These are phyloP conservation scores for Drosophila ustulata DNA, from an alignment of 2,888 invertebrate species.

Conservation along the genomic window DNA sequence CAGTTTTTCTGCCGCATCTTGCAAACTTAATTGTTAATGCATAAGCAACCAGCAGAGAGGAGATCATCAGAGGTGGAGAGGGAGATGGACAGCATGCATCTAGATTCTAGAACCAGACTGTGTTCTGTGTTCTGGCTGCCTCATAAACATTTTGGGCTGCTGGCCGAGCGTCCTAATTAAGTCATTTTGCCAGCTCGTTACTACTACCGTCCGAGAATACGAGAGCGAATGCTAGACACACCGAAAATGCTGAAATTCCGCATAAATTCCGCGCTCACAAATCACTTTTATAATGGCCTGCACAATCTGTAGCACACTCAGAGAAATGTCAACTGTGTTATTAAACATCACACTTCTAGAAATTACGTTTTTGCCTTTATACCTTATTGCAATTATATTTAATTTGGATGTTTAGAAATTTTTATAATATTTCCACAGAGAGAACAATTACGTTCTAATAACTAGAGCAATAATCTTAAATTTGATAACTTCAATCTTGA, in stretches of 20 bases:
- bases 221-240: constrained; percentile 45
- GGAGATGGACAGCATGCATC: constrained; percentile 35
- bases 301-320: constrained; percentile 19
- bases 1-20: constrained; percentile 44
- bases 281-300: constrained; percentile 76
- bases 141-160: constrained; percentile 62
- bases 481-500: no score
- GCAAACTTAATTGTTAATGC: constrained; percentile 68
- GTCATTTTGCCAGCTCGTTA: constrained; percentile 79
- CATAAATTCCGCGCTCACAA: constrained; percentile 72
- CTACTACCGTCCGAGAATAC: constrained; percentile 49
- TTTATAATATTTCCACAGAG: no score
- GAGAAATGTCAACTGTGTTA: background rate
- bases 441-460: no score
- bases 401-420: no score
- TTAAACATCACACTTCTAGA: background rate
- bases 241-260: constrained; percentile 43
- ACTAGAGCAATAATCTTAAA: no score
- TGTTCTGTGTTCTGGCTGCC: constrained; percentile 14
- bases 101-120: constrained; percentile 41
- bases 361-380: no score
- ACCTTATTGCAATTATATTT: no score
- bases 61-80: constrained; percentile 34
- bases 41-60: background rate
- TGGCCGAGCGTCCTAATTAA: constrained; percentile 66